Base-by-base conservation (phyloP, 1,140 invertebrate species). In the Pseudomyrmex flavicornis region DNA sequence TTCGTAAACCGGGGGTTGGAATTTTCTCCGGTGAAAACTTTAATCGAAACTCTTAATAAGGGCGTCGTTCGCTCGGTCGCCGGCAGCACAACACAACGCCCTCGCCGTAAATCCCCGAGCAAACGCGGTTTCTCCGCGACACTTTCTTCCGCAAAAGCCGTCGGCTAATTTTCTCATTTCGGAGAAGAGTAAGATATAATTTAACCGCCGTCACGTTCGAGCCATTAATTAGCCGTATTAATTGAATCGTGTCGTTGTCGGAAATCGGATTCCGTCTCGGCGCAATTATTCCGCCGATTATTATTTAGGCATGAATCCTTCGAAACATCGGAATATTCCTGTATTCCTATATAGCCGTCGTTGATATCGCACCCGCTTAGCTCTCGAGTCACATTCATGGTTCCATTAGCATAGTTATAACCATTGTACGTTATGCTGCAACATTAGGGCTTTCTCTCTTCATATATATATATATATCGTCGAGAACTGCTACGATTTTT, bases 381-480 rank as follows among this genome's bases (percentile, higher is more conserved):
- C 66, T 83, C 61, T 77, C 73, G 10, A n/a, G 56, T 61, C 35
- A 17, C 46, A 48, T 70, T 82, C 46, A 61, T 35, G 61, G 63
- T 70, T 70, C 70, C 70, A 87, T 88, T 87, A 87, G 82, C 86
- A 87, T 82, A 75, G 70, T 86, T 83, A 84, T 88, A 72, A 82
- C 65, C 56, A 54, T 68, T 17, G 74, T 54, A 72, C 10, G 56
- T 74, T 84, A 58, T 35, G 35, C 52, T 46, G 63, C 85, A 48
- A 66, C 63, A 44, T 15, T 48, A 22, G 13, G 10, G 15, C 52
- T 69, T 17, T 58, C 9, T 50, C 17, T 72, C 50, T 17, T 17
- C 2, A 8, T 44, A 26, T 44, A 8, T 50, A 10, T 50, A 8
- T 50, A 8, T 50, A 26, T 26, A 26, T n/a, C 1, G 8, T 26